Evolutionary conservation across 2,113 vertebrate genomes (phyloP).

Genomic region (Turdus rufiventris): DNA sequence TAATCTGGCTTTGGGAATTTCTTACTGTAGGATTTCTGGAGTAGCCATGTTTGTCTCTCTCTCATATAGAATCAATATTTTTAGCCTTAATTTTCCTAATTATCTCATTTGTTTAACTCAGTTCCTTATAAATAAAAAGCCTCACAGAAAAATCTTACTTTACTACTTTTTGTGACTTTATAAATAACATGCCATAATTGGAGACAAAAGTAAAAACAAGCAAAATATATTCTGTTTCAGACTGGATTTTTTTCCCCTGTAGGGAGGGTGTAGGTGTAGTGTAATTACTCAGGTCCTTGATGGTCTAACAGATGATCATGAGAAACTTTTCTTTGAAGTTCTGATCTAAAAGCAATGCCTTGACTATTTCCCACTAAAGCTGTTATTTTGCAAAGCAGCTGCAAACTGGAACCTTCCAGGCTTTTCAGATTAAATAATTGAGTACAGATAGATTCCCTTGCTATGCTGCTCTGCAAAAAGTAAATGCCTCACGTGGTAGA

Average conservation of each 20-base stretch:
- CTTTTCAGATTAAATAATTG: neutral
- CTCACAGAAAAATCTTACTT: constrained; percentile 1
- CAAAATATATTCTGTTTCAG: neutral
- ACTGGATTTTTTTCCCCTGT: accelerated
- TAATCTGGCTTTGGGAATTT: neutral
- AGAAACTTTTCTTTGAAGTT: neutral
- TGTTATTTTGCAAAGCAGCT: neutral
- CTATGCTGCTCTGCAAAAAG: neutral
- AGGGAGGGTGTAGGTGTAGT: too few species aligned
- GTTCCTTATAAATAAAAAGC: constrained; percentile 2
- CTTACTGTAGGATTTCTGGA: neutral
- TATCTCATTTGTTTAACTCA: neutral
- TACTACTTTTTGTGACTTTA: neutral
- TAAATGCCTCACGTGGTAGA: accelerated
- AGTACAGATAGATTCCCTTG: neutral
- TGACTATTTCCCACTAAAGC: neutral
- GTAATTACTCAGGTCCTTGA: neutral
- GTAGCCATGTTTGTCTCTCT: neutral
- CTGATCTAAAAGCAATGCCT: neutral
- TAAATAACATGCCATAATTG: neutral
- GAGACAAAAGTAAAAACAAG: constrained; percentile 11
- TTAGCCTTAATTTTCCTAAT: constrained; percentile 10
- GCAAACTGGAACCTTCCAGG: neutral
- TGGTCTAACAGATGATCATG: neutral
- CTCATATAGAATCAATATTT: neutral